phyloP scores from a whole-genome alignment of 37 sponge, comb jelly and placozoan genomes.

The Aplysina aerophoba region DNA sequence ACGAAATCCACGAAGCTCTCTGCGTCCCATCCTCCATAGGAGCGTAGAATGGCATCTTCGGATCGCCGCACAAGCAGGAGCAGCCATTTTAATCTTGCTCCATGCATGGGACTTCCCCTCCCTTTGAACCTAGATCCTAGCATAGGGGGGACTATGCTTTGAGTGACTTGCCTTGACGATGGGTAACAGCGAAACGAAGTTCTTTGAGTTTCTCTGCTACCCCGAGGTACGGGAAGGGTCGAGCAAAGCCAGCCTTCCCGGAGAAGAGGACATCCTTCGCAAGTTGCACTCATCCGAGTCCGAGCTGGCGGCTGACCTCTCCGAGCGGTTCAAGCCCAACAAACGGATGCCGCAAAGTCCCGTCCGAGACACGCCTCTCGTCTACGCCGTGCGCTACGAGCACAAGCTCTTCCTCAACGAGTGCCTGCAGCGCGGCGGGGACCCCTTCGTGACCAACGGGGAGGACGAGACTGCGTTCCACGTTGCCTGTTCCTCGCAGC shows the following conservation, averaged over 20 bases:
- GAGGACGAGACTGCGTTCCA: constrained; percentile 74
- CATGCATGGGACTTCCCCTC: no score
- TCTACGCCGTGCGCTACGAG: constrained; percentile 54
- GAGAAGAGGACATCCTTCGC: constrained; percentile 7
- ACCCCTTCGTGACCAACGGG: constrained; percentile 61
- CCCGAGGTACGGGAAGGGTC: neutral
- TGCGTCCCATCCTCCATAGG: no score
- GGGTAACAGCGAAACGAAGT: neutral
- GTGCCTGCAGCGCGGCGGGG: constrained; percentile 51
- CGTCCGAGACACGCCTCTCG: constrained; percentile 61
- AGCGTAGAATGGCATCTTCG: no score
- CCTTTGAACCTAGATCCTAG: no score
- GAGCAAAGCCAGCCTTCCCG: neutral
- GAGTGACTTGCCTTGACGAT: neutral
- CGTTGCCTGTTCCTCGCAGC: constrained; percentile 57
- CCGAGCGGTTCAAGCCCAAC: constrained; percentile 51
- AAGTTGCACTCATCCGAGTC: constrained; percentile 15
- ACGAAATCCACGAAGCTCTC: no score
- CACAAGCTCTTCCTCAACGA: constrained; percentile 36
- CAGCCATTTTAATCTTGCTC: no score
- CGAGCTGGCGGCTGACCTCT: constrained; percentile 40
- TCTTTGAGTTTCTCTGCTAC: neutral
- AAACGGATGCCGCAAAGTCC: constrained; percentile 37
- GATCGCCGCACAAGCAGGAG: no score
- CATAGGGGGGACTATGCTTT: neutral